Conservation (phyloP, 2,113 vertebrate genomes). For the Sakesphorus luctuosus region DNA sequence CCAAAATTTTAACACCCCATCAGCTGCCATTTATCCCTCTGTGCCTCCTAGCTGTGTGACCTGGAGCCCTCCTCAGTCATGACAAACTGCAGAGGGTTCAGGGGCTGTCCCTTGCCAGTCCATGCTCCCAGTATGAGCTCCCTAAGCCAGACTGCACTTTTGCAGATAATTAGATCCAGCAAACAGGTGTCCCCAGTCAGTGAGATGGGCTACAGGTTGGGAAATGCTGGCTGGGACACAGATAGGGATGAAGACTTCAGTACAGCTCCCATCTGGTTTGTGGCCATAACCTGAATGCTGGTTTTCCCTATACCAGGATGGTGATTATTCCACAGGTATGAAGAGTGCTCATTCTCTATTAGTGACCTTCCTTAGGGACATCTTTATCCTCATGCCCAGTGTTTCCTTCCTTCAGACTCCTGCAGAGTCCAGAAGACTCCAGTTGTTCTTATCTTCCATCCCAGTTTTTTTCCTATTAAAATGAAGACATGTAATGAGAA, state of each 20-base stretch:
- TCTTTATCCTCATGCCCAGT: background rate
- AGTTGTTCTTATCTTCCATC: background rate
- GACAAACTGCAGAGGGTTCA: background rate
- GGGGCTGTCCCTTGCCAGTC: background rate
- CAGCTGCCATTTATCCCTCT: background rate
- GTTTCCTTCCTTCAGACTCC: background rate
- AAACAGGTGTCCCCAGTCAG: background rate
- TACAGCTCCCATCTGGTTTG: background rate
- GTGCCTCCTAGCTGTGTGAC: background rate
- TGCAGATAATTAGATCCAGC: background rate
- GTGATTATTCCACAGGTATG: background rate
- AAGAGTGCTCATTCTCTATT: background rate
- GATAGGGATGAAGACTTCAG: background rate
- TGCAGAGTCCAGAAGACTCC: background rate
- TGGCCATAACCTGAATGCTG: background rate
- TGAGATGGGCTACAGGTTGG: background rate
- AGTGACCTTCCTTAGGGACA: background rate
- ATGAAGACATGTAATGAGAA: background rate
- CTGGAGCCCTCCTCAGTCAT: background rate
- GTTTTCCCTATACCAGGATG: background rate
- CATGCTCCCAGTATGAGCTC: rapidly evolving
- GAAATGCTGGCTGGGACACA: background rate
- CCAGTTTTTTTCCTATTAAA: background rate
- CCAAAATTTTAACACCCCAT: background rate
- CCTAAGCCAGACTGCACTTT: background rate